Percentiles rank a stretch among this genome's conserved stretches.
Conservation (phyloP, 92 coral and sea anemone genomes). For the Palythoa grandis region DNA sequence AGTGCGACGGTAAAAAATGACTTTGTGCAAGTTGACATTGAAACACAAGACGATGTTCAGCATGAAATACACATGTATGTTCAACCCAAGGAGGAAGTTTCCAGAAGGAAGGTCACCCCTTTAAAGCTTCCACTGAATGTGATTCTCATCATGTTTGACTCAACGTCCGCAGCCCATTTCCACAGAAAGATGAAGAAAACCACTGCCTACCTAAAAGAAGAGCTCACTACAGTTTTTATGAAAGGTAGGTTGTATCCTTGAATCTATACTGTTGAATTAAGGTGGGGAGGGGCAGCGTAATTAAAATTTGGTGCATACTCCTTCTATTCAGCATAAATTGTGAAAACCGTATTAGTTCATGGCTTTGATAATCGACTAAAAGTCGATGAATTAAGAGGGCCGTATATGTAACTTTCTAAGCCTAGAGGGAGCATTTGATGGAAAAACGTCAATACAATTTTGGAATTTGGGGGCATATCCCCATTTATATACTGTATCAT, state of each 20-base stretch:
- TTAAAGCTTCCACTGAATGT: slow-evolving; percentile 70
- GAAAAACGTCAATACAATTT: too few species aligned
- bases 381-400: too few species aligned
- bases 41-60: slow-evolving; percentile 19
- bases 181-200: slow-evolving; percentile 73
- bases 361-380: too few species aligned
- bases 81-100: slow-evolving; percentile 66
- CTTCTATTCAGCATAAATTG: too few species aligned
- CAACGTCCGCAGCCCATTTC: slow-evolving; percentile 83
- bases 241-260: slow-evolving; percentile 48
- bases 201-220: slow-evolving; percentile 48
- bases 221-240: slow-evolving; percentile 58
- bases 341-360: too few species aligned
- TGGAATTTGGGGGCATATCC: too few species aligned
- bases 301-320: too few species aligned
- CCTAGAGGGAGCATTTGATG: too few species aligned
- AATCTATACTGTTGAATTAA: too few species aligned
- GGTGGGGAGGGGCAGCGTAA: too few species aligned
- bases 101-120: slow-evolving; percentile 46
- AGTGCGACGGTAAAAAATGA: slow-evolving; percentile 60
- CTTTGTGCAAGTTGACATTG: slow-evolving; percentile 78
- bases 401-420: too few species aligned
- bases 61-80: slow-evolving; percentile 68
- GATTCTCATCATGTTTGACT: slow-evolving; percentile 79
- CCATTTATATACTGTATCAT: too few species aligned